These are phyloP conservation scores for Rhinogobius similis DNA, from an alignment of 2,113 vertebrate genomes.

Conservation along the genomic window DNA sequence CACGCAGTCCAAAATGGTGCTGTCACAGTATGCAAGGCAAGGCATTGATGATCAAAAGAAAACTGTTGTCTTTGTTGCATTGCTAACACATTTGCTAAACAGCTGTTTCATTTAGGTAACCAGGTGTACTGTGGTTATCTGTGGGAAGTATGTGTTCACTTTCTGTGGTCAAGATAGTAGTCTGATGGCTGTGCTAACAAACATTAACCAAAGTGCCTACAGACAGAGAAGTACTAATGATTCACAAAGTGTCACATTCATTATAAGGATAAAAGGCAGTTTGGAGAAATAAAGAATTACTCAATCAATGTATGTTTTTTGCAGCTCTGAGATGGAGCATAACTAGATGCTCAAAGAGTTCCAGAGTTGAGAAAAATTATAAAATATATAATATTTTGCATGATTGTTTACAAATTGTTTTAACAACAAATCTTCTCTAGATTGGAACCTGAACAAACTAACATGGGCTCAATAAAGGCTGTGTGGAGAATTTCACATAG, in stretches of 20 bases:
- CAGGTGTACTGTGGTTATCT: conserved; percentile 7
- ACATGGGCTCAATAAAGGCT: background rate
- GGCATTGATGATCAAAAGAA: conserved; percentile 56
- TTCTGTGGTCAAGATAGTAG: conserved; percentile 14
- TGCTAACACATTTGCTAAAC: conserved; percentile 39
- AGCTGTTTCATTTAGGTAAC: conserved; percentile 15
- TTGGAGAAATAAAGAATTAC: background rate
- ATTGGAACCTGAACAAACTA: background rate
- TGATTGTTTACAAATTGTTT: background rate
- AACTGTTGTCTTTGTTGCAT: conserved; percentile 35
- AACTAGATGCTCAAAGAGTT: background rate
- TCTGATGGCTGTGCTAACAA: conserved; percentile 28
- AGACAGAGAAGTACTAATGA: conserved; percentile 50
- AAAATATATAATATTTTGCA: background rate
- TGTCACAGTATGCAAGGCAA: conserved; percentile 64
- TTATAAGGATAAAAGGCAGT: background rate
- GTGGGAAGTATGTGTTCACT: conserved; percentile 21
- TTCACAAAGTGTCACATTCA: conserved; percentile 37
- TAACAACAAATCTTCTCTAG: conserved; percentile 14
- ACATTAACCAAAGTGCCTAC: conserved; percentile 52
- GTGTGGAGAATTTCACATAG: conserved; percentile 43
- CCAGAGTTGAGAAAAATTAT: background rate
- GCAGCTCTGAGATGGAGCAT: background rate
- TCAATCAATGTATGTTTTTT: background rate
- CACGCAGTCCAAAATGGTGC: conserved; percentile 36